Conservation (phyloP, 2,113 vertebrate species). For the Oplegnathus fasciatus region DNA sequence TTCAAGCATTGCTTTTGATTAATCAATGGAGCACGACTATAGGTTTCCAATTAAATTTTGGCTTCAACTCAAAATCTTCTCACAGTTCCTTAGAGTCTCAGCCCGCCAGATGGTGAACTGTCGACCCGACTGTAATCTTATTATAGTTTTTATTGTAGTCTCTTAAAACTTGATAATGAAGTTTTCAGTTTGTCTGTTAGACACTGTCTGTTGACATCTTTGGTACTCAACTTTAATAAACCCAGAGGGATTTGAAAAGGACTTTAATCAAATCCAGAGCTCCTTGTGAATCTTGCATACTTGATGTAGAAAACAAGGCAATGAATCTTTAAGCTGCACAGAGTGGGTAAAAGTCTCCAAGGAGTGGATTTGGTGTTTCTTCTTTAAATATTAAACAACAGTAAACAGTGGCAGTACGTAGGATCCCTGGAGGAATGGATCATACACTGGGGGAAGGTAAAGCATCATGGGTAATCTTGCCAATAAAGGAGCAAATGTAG, state of each 20-base stretch:
- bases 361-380: slow-evolving; percentile 20
- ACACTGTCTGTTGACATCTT: neutral
- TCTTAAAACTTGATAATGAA: neutral
- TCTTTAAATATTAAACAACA: slow-evolving; percentile 34
- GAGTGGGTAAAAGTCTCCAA: slow-evolving; percentile 27
- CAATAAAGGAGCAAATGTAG: slow-evolving; percentile 2
- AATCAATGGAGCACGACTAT: neutral
- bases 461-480: slow-evolving; percentile 48
- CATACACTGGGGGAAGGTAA: slow-evolving; percentile 12
- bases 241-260: slow-evolving; percentile 1
- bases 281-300: neutral
- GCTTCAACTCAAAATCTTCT: neutral
- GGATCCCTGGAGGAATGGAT: slow-evolving; percentile 9
- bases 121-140: too few species aligned
- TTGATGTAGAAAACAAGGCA: slow-evolving; percentile 2
- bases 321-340: slow-evolving; percentile 25
- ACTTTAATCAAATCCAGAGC: neutral
- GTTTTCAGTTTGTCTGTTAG: neutral
- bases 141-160: neutral
- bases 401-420: neutral
- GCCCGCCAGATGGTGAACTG: neutral
- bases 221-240: slow-evolving; percentile 2
- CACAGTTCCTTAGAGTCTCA: neutral
- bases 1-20: neutral
- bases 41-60: neutral